A percentile compares a stretch with the other conserved stretches of the same genome.
phyloP scores from a whole-genome alignment of 2,113 vertebrate genomes.

The Daboia siamensis region DNA sequence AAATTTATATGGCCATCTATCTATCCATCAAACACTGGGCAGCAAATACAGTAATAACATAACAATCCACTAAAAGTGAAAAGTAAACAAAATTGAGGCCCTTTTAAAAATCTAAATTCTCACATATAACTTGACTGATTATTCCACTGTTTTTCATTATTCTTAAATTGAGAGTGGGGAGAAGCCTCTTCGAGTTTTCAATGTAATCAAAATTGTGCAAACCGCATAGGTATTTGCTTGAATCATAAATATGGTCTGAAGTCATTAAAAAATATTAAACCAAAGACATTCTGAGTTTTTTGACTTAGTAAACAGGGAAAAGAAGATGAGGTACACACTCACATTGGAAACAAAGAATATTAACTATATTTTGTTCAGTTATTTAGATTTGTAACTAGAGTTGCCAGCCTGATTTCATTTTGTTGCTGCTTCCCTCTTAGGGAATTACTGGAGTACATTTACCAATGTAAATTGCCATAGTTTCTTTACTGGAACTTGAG shows the following conservation, averaged over 20 bases:
- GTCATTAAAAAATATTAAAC: background rate
- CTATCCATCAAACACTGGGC: background rate
- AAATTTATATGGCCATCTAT: background rate
- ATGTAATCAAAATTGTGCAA: background rate
- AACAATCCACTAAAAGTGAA: background rate
- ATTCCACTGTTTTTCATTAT: background rate
- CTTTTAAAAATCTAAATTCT: background rate
- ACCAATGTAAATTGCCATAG: background rate
- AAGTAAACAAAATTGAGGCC: background rate
- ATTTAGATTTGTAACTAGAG: background rate
- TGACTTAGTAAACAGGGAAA: background rate
- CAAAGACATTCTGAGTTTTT: background rate
- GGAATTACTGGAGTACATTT: background rate
- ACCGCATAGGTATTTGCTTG: background rate
- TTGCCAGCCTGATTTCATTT: background rate
- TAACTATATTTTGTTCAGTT: conserved; percentile 1
- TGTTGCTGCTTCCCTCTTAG: background rate
- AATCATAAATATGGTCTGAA: background rate
- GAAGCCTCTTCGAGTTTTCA: background rate
- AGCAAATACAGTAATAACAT: background rate
- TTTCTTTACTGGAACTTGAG: background rate
- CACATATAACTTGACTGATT: background rate
- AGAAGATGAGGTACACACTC: background rate
- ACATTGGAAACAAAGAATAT: background rate
- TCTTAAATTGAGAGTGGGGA: background rate